phyloP scores from a whole-genome alignment of 2,113 vertebrate species.

The Hyaena hyaena region DNA sequence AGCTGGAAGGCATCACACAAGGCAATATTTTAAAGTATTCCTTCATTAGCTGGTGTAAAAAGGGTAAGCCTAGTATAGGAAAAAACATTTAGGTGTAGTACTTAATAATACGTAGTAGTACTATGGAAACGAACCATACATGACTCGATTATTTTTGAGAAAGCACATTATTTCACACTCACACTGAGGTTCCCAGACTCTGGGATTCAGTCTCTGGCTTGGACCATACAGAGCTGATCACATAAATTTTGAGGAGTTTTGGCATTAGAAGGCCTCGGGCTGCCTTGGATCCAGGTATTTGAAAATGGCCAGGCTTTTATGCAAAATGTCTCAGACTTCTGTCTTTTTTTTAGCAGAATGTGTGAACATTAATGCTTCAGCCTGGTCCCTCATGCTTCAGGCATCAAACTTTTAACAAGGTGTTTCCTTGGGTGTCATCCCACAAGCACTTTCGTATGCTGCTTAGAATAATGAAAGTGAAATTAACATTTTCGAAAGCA shows the following conservation, averaged over 20 bases:
- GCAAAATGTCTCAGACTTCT: constrained; percentile 15
- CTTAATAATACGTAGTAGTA: not conserved
- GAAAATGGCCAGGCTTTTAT: not conserved
- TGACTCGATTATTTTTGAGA: not conserved
- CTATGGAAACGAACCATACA: not conserved
- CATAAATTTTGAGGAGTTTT: not conserved
- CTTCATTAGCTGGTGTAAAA: not conserved
- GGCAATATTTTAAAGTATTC: not conserved
- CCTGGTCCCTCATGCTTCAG: not conserved
- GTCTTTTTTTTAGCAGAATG: constrained; percentile 19
- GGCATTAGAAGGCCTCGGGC: not conserved
- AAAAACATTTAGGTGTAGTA: not conserved
- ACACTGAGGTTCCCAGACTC: not conserved
- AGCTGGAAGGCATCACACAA: not conserved
- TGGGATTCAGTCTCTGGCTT: not conserved
- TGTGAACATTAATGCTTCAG: not conserved
- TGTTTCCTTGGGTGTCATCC: not conserved
- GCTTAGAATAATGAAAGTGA: not conserved
- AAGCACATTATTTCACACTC: not conserved
- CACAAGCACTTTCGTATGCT: not conserved
- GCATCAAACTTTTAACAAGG: not conserved
- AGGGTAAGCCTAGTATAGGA: not conserved
- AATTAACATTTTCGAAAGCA: not conserved
- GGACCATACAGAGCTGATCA: not conserved
- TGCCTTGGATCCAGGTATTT: not conserved